Evolutionary conservation across 1,140 invertebrate species (phyloP), one percentile per base, ranked within the genome.

Genomic region (Delia radicum): DNA sequence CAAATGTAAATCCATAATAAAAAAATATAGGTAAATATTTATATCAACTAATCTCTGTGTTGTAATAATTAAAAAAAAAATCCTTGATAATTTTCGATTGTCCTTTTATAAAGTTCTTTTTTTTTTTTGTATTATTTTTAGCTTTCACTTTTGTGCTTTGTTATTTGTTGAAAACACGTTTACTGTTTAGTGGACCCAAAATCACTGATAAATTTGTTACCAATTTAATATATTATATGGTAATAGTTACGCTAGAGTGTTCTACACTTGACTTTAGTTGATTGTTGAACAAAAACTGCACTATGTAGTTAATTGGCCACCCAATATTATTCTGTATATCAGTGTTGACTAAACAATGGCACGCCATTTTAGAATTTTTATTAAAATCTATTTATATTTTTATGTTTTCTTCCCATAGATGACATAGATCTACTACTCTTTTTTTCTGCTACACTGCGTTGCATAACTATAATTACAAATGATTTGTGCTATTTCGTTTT

Each of bases 141-240:
- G 33, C 61, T 63, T 65, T 65, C 29, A 0, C 1, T 26, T 29
- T 65, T 29, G 29, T 28, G 26, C 24, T 61, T 27, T 62, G 5
- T 63, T 27, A 8, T 24, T 27, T 63, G n/a, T 27, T 29, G 12
- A 29, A n/a, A 29, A 33, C 29, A 69, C 65, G 65, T 69, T 69
- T 33, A 69, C 65, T 24, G 10, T 18, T 33, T 69, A 69, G 65
- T 69, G 33, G 65, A 37, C 65, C 65, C 29, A 18, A 31, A 69
- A 69, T 69, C 65, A 69, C 65, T 69, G 65, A 69, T 69, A 33
- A 69, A 69, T 69, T 21, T 69, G 65, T 69, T 33, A 69, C 12
- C 65, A 69, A 24, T 69, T 69, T 69, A 69, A 69, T 33, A 33
- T 69, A 8, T 69, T 69, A 33, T 69, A 69, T 69, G 65, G 31